Evolutionary conservation across 2,113 vertebrate genomes (phyloP).

Genomic region (Pseudonaja textilis): DNA sequence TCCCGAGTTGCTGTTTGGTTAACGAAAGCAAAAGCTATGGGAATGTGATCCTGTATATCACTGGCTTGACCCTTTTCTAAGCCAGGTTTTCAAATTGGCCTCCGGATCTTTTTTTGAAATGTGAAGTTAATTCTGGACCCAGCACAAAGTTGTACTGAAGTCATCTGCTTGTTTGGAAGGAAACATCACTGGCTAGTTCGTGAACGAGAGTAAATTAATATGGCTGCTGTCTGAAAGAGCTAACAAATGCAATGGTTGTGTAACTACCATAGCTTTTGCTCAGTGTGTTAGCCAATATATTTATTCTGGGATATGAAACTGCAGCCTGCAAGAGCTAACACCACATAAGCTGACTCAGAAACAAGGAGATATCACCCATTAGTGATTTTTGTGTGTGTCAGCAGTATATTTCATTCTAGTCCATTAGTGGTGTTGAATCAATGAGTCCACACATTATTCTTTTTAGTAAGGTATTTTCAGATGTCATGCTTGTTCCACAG

Average conservation of each 20-base stretch:
- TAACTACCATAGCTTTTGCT: background rate
- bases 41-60: background rate
- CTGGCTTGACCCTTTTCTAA: background rate
- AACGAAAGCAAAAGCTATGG: background rate
- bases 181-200: background rate
- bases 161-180: background rate
- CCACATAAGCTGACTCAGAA: background rate
- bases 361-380: background rate
- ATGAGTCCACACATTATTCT: background rate
- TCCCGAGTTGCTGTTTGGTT: background rate
- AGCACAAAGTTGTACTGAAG: background rate
- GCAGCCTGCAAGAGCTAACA: background rate
- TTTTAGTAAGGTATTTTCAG: background rate
- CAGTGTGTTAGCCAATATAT: background rate
- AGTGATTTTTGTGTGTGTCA: background rate
- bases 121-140: background rate
- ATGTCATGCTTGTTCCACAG: background rate
- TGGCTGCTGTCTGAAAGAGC: background rate
- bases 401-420: slow-evolving; percentile 7
- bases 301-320: background rate
- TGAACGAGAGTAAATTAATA: background rate
- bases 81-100: background rate
- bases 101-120: background rate
- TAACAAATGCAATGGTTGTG: background rate
- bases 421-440: background rate